Evolutionary conservation across 2,113 vertebrate species (phyloP), one percentile per base, ranked within the genome.

Genomic region (Conger conger): DNA sequence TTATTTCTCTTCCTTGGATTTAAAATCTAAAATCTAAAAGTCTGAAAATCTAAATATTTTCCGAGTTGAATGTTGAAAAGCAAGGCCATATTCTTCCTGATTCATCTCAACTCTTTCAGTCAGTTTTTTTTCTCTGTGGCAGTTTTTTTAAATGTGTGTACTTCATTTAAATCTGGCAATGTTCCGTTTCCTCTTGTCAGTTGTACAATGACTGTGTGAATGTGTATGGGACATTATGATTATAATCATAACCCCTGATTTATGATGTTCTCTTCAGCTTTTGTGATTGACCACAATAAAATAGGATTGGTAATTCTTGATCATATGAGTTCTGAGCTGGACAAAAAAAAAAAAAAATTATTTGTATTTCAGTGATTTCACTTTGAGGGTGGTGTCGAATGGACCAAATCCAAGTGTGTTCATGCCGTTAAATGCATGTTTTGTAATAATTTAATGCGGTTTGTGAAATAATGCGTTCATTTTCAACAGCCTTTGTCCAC

Each of bases 321-420:
- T 73, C 68, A 33, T 33, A 33, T 73, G 8, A 33, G 4, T 73
- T 15, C 2, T 73, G 11, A 73, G 11, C 20, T 68, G 20, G 1
- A 0, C 5, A 18, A 18, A 60, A 23, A 23, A 18, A 18, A 16
- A 68, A 68, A 68, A 9, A 11, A 33, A 13, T 33, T 33, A 33
- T 13, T 33, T 4, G 23, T 33, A 33, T 33, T 9, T 33, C n/a
- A 5, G 3, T 63, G 30, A 73, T 73, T 73, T 73, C 5, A 13
- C 15, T 73, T 73, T 33, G n/a, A 73, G 8, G 8, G 68, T 73
- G 68, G 68, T 30, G n/a, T 73, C n/a, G 16, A 91, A 88, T 80
- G 92, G 93, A 94, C 93, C 93, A 94, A 93, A 94, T 88, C 82
- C 45, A 50, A 50, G 68, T 84, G 73, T 76, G 86, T 91, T 78